phyloP scores from a whole-genome alignment of 2,797 vertebrate genomes.

The Coluber constrictor region DNA sequence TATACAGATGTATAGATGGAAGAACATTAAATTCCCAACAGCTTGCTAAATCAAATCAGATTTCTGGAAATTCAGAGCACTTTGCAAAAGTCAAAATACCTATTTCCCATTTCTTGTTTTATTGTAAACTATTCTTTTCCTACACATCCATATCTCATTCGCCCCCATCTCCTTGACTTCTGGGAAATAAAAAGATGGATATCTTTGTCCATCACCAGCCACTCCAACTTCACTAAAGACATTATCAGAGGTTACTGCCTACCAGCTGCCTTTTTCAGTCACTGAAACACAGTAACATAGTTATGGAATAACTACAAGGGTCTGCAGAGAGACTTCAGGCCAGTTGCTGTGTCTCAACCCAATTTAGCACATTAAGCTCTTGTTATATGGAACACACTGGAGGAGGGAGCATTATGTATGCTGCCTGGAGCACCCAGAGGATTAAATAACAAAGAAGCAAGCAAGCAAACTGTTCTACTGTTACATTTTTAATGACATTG shows the following conservation, averaged over 20 bases:
- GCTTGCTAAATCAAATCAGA: not conserved
- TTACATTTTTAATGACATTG: not conserved
- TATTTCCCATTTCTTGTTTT: not conserved
- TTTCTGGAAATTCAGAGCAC: not conserved
- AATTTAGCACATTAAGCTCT: not conserved
- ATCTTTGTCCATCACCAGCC: not conserved
- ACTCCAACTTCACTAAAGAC: not conserved
- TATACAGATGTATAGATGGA: not conserved
- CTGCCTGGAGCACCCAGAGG: not conserved
- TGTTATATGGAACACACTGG: not conserved
- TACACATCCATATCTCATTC: not conserved
- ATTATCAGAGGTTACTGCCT: not conserved
- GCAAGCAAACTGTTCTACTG: not conserved
- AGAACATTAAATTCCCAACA: not conserved
- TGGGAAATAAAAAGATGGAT: not conserved
- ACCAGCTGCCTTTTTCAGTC: not conserved
- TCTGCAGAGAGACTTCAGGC: not conserved
- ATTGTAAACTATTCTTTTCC: not conserved
- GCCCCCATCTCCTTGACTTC: not conserved
- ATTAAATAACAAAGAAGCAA: not conserved
- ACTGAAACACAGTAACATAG: not conserved
- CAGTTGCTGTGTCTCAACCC: not conserved
- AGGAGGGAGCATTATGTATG: not conserved
- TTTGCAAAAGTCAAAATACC: not conserved
- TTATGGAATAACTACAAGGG: not conserved